Conservation (phyloP, 2,113 vertebrate genomes). For the Daphoenositta chrysoptera region DNA sequence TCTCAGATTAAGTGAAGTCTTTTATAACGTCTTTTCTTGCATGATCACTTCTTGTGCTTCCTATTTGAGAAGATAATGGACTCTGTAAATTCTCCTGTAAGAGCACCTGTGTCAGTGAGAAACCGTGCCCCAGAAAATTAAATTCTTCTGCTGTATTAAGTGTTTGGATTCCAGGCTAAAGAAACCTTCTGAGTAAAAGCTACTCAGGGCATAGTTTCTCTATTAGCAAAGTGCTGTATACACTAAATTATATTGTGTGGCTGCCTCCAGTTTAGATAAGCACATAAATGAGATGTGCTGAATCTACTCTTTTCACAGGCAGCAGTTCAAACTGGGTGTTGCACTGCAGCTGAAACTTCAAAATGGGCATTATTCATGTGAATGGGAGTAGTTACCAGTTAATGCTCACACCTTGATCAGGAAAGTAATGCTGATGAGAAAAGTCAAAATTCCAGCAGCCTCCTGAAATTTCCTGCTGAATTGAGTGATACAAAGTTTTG, state of each 20-base stretch:
- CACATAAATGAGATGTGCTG: constrained; percentile 25
- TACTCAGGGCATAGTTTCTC: background rate
- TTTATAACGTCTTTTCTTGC: background rate
- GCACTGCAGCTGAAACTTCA: background rate
- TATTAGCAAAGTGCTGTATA: background rate
- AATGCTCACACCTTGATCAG: background rate
- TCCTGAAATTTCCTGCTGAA: background rate
- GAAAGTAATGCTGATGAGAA: background rate
- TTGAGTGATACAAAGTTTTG: background rate
- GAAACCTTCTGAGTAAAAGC: background rate
- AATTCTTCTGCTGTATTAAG: constrained; percentile 17
- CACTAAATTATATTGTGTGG: background rate
- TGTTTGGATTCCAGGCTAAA: background rate
- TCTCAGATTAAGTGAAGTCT: background rate
- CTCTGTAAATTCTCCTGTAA: background rate
- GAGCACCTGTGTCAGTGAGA: constrained; percentile 4
- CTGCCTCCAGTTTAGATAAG: constrained; percentile 15
- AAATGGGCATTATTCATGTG: background rate
- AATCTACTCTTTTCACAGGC: background rate
- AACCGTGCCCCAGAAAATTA: background rate
- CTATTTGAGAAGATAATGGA: constrained; percentile 8
- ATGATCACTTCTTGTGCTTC: background rate
- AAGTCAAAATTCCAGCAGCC: background rate
- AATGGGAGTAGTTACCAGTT: background rate
- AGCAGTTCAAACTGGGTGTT: background rate